These are phyloP conservation scores for Atrichornis clamosus DNA, from an alignment of 2,113 vertebrate genomes.

Conservation along the genomic window DNA sequence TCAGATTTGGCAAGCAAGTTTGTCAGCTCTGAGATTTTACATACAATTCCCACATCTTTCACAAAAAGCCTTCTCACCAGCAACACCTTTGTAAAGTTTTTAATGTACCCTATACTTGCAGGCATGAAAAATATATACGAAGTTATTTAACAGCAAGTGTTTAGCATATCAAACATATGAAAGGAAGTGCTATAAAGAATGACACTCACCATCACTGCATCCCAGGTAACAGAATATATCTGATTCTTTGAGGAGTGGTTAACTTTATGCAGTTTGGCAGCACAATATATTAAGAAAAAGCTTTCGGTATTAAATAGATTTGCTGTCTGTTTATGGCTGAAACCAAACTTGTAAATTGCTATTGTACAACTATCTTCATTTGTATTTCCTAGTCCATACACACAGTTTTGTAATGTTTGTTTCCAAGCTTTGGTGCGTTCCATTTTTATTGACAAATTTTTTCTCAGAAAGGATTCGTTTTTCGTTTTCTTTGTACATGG, in stretches of 20 bases:
- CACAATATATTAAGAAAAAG: neutral
- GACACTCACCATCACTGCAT: neutral
- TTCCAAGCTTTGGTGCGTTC: neutral
- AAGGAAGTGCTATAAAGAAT: neutral
- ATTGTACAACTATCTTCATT: neutral
- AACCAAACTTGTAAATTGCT: neutral
- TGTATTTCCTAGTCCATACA: neutral
- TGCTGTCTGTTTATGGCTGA: neutral
- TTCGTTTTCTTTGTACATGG: neutral
- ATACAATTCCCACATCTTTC: neutral
- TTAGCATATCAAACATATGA: neutral
- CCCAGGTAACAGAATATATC: neutral
- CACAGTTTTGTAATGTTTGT: neutral
- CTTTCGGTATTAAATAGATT: neutral
- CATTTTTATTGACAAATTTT: neutral
- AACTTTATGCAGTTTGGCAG: neutral
- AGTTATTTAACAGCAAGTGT: slow-evolving; percentile 10
- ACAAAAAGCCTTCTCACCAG: neutral
- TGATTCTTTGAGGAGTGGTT: neutral
- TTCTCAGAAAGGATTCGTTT: neutral
- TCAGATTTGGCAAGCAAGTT: neutral
- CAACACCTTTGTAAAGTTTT: neutral
- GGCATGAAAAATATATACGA: neutral
- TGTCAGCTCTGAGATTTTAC: neutral
- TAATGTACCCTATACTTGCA: neutral